phyloP scores from a whole-genome alignment of 2,113 vertebrate species.

The Smithornis capensis region DNA sequence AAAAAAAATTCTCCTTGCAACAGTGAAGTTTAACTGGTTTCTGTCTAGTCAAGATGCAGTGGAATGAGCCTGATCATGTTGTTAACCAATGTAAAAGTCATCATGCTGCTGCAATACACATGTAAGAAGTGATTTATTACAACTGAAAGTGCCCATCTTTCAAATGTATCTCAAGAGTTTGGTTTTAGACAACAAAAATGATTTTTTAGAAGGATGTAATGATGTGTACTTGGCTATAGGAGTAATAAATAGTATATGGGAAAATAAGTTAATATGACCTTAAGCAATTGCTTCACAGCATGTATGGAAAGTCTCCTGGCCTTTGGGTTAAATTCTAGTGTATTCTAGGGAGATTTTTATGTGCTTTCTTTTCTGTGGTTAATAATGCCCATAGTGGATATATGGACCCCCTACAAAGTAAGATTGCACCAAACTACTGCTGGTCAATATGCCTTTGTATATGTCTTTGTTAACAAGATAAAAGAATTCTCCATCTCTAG shows the following conservation, averaged over 20 bases:
- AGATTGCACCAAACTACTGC: neutral
- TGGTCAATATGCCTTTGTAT: neutral
- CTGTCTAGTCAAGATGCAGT: neutral
- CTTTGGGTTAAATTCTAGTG: neutral
- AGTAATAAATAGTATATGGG: neutral
- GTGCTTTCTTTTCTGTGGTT: neutral
- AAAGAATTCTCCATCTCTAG: neutral
- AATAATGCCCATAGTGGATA: neutral
- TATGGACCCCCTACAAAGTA: neutral
- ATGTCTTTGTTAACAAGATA: neutral
- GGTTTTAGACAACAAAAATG: neutral
- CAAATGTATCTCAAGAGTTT: neutral
- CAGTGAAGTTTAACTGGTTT: neutral
- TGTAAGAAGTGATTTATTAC: neutral
- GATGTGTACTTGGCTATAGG: neutral
- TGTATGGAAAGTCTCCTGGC: neutral
- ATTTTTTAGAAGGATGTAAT: neutral
- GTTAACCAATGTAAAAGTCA: neutral
- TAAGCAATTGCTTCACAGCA: neutral
- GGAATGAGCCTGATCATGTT: neutral
- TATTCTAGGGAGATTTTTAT: neutral
- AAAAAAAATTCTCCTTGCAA: neutral
- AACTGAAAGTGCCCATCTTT: neutral
- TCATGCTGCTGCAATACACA: neutral
- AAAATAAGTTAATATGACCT: neutral